A percentile compares a stretch with the other conserved stretches of the same genome.
Conservation (phyloP, 30 jellyfish, hydroid and myxozoan genomes). For the Aurelia sp. region DNA sequence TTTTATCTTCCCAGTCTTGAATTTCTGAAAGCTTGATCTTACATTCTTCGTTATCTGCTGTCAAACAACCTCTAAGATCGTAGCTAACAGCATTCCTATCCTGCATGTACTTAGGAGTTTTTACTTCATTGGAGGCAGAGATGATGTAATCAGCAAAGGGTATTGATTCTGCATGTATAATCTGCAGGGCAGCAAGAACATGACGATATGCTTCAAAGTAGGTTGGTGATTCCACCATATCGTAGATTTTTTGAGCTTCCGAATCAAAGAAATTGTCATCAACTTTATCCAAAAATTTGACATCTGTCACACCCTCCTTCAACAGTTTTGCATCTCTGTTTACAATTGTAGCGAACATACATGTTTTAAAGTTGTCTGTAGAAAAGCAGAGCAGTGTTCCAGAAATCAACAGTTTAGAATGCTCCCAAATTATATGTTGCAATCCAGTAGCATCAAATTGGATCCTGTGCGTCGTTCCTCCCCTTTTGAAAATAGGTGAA, state of each 20-base stretch:
- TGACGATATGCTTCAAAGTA: constrained; percentile 80
- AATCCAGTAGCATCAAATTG: constrained; percentile 24
- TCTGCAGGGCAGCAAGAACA: constrained; percentile 62
- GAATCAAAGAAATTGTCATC: neutral
- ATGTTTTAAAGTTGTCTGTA: constrained; percentile 39
- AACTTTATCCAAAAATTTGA: constrained; percentile 35
- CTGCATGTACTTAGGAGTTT: constrained; percentile 42
- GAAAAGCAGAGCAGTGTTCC: constrained; percentile 78
- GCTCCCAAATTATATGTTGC: constrained; percentile 52
- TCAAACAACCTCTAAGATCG: constrained; percentile 26
- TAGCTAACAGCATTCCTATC: neutral
- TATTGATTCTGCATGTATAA: constrained; percentile 12
- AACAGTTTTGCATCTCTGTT: constrained; percentile 34
- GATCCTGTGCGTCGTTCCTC: constrained; percentile 54
- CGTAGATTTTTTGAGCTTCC: constrained; percentile 1
- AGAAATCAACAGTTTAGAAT: constrained; percentile 60
- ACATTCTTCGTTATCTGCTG: neutral
- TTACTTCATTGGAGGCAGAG: constrained; percentile 16
- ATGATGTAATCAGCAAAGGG: constrained; percentile 58
- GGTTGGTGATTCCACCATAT: constrained; percentile 81
- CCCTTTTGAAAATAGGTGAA: constrained; percentile 26
- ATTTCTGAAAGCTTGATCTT: neutral
- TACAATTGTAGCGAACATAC: constrained; percentile 72
- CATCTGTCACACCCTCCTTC: constrained; percentile 31
- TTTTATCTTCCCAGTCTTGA: constrained; percentile 6